Evolutionary conservation across 1,140 invertebrate species (phyloP).

Genomic region (Drosophila bifasciata): DNA sequence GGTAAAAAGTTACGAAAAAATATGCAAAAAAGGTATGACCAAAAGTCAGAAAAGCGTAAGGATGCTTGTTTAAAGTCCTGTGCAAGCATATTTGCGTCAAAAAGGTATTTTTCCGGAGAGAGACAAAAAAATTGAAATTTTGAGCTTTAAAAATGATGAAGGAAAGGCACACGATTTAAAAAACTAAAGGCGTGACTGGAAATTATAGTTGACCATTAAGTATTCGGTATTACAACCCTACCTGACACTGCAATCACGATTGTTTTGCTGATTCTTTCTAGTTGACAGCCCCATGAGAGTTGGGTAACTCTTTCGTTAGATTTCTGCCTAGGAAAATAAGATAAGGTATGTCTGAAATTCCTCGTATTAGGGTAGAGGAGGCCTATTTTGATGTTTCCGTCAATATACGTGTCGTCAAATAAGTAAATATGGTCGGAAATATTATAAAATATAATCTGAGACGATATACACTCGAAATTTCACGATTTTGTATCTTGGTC

Average conservation of each 20-base stretch:
- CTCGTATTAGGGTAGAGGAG: background rate
- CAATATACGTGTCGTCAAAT: no score
- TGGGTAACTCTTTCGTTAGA: constrained; percentile 50
- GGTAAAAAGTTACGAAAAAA: constrained; percentile 38
- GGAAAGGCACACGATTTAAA: constrained; percentile 32
- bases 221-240: constrained; percentile 2
- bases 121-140: constrained; percentile 29
- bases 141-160: background rate
- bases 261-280: constrained; percentile 1
- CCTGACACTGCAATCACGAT: background rate
- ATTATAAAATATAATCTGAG: no score
- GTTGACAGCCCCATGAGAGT: constrained; percentile 13
- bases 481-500: constrained; percentile 1
- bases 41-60: constrained; percentile 62
- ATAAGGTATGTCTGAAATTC: constrained; percentile 44
- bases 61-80: constrained; percentile 50
- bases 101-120: constrained; percentile 37
- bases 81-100: constrained; percentile 60
- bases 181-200: constrained; percentile 45
- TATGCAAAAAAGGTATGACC: constrained; percentile 47
- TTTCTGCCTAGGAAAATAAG: constrained; percentile 16
- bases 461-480: background rate
- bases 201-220: constrained; percentile 31
- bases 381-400: background rate
- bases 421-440: no score